A percentile compares a stretch with the other conserved stretches of the same genome.
Conservation (phyloP, 2,797 vertebrate species). For the Columba guinea region DNA sequence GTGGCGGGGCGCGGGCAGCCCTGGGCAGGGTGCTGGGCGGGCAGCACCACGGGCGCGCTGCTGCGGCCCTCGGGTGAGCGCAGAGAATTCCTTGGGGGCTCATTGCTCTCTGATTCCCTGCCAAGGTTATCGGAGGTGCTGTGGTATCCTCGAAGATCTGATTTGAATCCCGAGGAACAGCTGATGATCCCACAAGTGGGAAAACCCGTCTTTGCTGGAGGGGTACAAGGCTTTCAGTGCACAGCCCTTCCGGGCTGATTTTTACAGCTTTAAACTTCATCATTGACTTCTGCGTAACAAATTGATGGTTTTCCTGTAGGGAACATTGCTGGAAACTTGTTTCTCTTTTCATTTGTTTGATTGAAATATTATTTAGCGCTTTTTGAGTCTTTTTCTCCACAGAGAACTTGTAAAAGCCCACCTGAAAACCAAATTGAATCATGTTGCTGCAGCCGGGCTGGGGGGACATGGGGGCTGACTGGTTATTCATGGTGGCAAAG, state of each 20-base stretch:
- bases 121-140: rapidly evolving
- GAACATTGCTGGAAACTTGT: not conserved
- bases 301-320: not conserved
- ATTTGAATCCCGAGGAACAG: not conserved
- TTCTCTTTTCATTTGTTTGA: not conserved
- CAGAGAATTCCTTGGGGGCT: not conserved
- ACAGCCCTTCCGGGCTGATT: not conserved
- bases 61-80: not conserved
- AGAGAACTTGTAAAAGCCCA: not conserved
- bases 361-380: not conserved
- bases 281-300: rapidly evolving
- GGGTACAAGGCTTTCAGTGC: not conserved
- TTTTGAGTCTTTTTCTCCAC: not conserved
- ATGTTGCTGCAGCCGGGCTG: rapidly evolving
- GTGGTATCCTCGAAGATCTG: not conserved
- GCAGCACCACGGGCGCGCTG: not conserved
- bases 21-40: not conserved
- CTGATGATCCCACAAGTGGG: not conserved
- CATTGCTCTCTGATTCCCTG: rapidly evolving
- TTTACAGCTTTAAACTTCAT: not conserved
- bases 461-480: not conserved
- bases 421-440: not conserved
- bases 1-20: not conserved
- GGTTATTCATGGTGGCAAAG: not conserved
- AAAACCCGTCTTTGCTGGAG: not conserved